These are phyloP conservation scores for Cyanocitta stelleri DNA, from an alignment of 2,113 vertebrate genomes.

Conservation along the genomic window DNA sequence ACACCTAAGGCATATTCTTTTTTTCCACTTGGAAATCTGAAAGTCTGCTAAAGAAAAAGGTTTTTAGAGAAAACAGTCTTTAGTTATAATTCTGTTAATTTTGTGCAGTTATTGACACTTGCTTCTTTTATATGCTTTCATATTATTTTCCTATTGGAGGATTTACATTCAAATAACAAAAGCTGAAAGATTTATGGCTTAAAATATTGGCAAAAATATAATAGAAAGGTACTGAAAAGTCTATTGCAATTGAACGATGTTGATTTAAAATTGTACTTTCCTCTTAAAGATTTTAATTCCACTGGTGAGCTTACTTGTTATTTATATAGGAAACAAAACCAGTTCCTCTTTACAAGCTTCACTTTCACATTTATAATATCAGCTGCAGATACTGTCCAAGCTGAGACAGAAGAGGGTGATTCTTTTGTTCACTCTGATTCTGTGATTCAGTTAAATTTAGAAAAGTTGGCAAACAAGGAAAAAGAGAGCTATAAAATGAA, in stretches of 20 bases:
- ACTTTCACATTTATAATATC: neutral
- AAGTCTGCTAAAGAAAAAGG: neutral
- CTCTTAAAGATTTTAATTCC: neutral
- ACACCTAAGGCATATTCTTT: neutral
- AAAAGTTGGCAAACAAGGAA: neutral
- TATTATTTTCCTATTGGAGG: neutral
- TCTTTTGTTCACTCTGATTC: neutral
- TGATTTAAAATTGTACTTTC: neutral
- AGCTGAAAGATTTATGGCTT: neutral
- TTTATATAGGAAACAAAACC: neutral
- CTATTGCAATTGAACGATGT: neutral
- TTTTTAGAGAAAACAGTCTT: neutral
- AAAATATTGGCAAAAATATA: neutral
- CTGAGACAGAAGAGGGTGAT: neutral
- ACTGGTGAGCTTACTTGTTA: neutral
- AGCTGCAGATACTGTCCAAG: neutral
- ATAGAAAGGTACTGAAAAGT: neutral
- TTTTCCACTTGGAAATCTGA: neutral
- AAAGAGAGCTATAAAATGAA: neutral
- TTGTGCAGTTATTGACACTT: neutral
- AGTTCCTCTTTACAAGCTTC: neutral
- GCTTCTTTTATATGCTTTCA: neutral
- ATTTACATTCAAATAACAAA: neutral
- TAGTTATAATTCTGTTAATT: neutral
- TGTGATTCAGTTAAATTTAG: neutral